These are phyloP conservation scores for Metaphire vulgaris DNA, from an alignment of 1,140 invertebrate species.

Conservation along the genomic window DNA sequence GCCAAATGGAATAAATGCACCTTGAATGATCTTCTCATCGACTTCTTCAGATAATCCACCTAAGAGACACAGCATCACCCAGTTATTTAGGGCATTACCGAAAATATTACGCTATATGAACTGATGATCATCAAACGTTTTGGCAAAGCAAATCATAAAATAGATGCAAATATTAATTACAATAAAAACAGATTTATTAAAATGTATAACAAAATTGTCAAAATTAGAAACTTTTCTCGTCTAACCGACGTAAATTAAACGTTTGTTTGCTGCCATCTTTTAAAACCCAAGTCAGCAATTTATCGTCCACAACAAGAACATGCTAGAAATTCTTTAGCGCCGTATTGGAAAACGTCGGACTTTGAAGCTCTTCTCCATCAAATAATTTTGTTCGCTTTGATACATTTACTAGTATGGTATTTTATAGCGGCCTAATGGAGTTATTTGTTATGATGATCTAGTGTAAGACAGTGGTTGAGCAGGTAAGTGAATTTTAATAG, in stretches of 20 bases:
- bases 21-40: conserved; percentile 87
- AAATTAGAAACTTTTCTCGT: background rate
- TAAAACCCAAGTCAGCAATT: background rate
- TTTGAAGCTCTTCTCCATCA: background rate
- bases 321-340: too few relatives aligned
- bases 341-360: background rate
- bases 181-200: background rate
- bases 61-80: conserved; percentile 33
- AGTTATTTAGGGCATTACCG: background rate
- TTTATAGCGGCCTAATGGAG: background rate
- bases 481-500: too few relatives aligned
- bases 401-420: background rate
- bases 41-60: conserved; percentile 95
- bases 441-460: too few relatives aligned
- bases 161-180: background rate
- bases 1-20: conserved; percentile 96
- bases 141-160: background rate
- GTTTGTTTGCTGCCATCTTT: background rate
- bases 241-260: background rate
- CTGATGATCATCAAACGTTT: background rate
- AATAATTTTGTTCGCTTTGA: background rate
- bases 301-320: background rate
- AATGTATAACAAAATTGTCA: background rate
- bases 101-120: background rate
- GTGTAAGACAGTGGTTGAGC: too few relatives aligned